phyloP scores from a whole-genome alignment of 2,888 invertebrate species.

The Cataglyphis cursor region DNA sequence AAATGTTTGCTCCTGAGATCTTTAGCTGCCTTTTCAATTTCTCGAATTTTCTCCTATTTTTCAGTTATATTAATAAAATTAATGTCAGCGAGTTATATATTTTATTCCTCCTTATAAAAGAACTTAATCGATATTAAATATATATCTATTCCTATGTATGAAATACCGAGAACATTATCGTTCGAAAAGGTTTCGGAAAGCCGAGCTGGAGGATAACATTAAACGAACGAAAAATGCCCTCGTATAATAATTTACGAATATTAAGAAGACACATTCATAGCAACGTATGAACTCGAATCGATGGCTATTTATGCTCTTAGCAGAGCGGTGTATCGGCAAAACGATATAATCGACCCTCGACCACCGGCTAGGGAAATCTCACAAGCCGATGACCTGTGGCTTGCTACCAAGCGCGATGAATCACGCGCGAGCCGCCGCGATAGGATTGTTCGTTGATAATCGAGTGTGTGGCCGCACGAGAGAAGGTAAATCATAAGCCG shows the following conservation, averaged over 20 bases:
- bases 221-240: background rate
- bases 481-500: conserved; percentile 44
- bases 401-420: conserved; percentile 66
- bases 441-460: conserved; percentile 62
- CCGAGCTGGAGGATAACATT: background rate
- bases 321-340: conserved; percentile 56
- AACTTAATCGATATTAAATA: background rate
- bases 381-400: conserved; percentile 64
- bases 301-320: conserved; percentile 40
- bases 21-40: background rate
- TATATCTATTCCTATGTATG: background rate
- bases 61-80: conserved; percentile 10
- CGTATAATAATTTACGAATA: background rate
- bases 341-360: conserved; percentile 57
- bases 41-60: background rate
- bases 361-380: conserved; percentile 65
- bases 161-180: background rate
- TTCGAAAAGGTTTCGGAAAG: background rate
- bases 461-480: conserved; percentile 50
- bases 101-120: background rate
- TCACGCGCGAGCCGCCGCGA: conserved; percentile 57
- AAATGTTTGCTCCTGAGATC: background rate
- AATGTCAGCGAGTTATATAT: background rate
- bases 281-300: conserved; percentile 24
- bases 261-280: background rate